These are phyloP conservation scores for Phenacoccus solenopsis DNA, from an alignment of 1,140 invertebrate genomes.

Conservation along the genomic window DNA sequence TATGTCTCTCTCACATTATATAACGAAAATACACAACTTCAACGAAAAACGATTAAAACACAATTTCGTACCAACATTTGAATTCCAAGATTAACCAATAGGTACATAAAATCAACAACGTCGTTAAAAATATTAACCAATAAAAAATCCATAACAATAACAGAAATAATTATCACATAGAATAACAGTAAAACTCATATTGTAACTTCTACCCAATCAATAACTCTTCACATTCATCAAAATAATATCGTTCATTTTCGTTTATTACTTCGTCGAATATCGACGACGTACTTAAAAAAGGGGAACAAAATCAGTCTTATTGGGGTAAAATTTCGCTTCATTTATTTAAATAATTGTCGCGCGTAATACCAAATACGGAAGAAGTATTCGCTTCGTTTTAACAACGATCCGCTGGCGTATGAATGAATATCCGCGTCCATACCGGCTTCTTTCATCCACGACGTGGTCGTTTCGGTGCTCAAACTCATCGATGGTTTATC, in stretches of 20 bases:
- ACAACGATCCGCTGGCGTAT: slow-evolving; percentile 65
- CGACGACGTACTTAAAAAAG: neutral
- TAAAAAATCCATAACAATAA: neutral
- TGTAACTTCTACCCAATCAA: neutral
- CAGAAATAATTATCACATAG: neutral
- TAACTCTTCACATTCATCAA: neutral
- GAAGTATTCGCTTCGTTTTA: slow-evolving; percentile 83
- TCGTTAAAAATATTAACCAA: neutral
- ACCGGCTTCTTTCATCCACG: slow-evolving; percentile 77
- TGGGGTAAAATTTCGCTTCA: neutral
- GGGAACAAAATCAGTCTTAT: neutral
- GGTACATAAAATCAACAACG: neutral
- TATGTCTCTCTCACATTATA: neutral
- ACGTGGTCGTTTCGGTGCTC: slow-evolving; percentile 82
- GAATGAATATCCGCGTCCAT: slow-evolving; percentile 86
- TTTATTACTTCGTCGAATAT: neutral
- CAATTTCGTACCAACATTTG: too few species aligned
- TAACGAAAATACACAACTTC: neutral
- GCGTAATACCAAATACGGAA: slow-evolving; percentile 84
- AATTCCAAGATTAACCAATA: too few species aligned
- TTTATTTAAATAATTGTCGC: slow-evolving; percentile 63
- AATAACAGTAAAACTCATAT: neutral
- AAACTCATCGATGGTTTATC: slow-evolving; percentile 49
- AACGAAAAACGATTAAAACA: too few species aligned
- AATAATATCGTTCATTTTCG: neutral